Evolutionary conservation across 1,140 invertebrate genomes (phyloP).

Genomic region (Dendrolimus kikuchii): DNA sequence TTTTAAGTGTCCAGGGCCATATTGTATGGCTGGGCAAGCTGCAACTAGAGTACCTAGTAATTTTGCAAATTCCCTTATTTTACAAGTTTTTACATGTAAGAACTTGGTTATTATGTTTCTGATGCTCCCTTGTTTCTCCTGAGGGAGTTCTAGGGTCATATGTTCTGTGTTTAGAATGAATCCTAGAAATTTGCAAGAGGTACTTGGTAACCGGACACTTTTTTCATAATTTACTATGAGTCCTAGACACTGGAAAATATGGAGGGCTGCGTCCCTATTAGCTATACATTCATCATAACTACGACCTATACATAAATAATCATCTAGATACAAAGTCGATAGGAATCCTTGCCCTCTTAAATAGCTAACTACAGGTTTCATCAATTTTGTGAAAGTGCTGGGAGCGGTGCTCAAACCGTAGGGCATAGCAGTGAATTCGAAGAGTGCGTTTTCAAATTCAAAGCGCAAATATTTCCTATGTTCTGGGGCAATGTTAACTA

Average conservation of each 20-base stretch:
- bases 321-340: slow-evolving; percentile 20
- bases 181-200: slow-evolving; percentile 17
- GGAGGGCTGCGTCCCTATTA: too few relatives aligned
- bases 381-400: slow-evolving; percentile 16
- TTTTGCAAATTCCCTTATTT: too few relatives aligned
- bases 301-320: slow-evolving; percentile 13
- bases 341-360: slow-evolving; percentile 7
- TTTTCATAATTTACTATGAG: slow-evolving; percentile 23
- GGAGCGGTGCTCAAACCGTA: slow-evolving; percentile 14
- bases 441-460: slow-evolving; percentile 4
- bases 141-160: slow-evolving; percentile 6
- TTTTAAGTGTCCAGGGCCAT: too few relatives aligned
- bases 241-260: slow-evolving; percentile 10
- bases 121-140: slow-evolving; percentile 5
- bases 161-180: slow-evolving; percentile 15
- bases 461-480: slow-evolving; percentile 9
- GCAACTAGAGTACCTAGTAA: too few relatives aligned
- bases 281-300: slow-evolving; percentile 1
- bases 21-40: too few relatives aligned
- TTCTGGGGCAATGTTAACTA: neutral
- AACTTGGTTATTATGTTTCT: too few relatives aligned
- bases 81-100: too few relatives aligned
- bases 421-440: slow-evolving; percentile 15
- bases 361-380: slow-evolving; percentile 10
- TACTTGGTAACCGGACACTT: slow-evolving; percentile 9